phyloP scores from a whole-genome alignment of 2,113 vertebrate species.

The Cichladusa arquata region DNA sequence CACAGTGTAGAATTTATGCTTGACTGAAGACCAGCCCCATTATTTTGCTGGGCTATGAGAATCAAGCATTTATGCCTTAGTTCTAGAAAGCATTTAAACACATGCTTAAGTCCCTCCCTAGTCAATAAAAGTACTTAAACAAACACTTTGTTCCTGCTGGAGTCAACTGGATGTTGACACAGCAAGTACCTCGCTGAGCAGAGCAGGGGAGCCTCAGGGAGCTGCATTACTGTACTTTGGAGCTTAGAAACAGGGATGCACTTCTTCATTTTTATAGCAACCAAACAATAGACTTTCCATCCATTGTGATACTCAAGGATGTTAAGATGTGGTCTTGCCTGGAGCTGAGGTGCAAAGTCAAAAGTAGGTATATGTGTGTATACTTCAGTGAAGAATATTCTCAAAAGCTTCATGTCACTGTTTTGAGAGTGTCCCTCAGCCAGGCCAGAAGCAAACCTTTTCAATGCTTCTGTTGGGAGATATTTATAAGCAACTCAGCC shows the following conservation, averaged over 20 bases:
- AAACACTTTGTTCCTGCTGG: conserved; percentile 28
- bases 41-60: background rate
- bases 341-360: background rate
- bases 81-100: conserved; percentile 51
- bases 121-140: conserved; percentile 59
- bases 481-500: background rate
- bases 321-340: background rate
- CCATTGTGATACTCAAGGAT: background rate
- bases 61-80: conserved; percentile 1
- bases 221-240: background rate
- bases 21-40: background rate
- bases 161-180: conserved; percentile 34
- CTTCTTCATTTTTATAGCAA: background rate
- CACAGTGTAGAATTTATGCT: background rate
- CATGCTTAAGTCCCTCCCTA: conserved; percentile 27
- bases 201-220: background rate
- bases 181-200: background rate
- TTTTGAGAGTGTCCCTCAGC: background rate
- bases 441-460: background rate
- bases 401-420: background rate
- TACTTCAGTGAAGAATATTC: background rate
- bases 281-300: background rate
- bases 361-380: background rate
- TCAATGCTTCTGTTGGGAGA: background rate
- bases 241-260: background rate